Percentiles rank a stretch among this genome's conserved stretches.
These are phyloP conservation scores for Alaudala cheleensis DNA, from an alignment of 2,113 vertebrate genomes.

Conservation along the genomic window DNA sequence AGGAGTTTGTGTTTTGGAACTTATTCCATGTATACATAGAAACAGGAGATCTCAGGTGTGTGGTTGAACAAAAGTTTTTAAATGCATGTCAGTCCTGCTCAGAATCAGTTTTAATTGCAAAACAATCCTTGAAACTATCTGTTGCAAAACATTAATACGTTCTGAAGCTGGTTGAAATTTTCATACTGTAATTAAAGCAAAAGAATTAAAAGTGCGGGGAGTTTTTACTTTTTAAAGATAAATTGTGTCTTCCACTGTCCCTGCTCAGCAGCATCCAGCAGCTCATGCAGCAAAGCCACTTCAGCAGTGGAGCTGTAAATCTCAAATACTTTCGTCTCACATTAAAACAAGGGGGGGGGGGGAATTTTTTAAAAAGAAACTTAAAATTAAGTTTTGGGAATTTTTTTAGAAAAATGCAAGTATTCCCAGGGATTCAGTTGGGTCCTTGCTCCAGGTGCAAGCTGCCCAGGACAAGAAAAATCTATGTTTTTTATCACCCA, in stretches of 20 bases:
- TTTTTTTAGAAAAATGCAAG: neutral
- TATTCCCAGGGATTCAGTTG: neutral
- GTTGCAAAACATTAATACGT: fast-evolving
- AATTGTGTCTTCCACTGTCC: neutral
- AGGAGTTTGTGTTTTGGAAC: neutral
- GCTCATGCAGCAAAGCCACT: neutral
- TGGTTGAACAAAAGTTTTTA: neutral
- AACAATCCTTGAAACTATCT: neutral
- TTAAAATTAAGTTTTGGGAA: neutral
- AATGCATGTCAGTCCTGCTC: neutral
- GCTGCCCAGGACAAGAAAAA: neutral
- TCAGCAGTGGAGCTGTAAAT: fast-evolving
- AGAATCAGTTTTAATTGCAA: neutral
- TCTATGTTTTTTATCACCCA: fast-evolving
- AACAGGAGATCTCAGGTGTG: neutral
- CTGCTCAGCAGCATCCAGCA: neutral
- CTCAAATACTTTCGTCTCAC: neutral
- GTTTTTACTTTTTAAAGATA: neutral
- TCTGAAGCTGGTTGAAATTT: neutral
- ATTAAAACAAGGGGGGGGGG: fast-evolving
- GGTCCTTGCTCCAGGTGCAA: neutral
- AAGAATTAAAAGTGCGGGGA: fast-evolving
- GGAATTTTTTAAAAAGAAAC: neutral
- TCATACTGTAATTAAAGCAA: neutral
- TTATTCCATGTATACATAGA: fast-evolving